Conservation (phyloP, 2,113 vertebrate genomes). For the Isichthys henryi region DNA sequence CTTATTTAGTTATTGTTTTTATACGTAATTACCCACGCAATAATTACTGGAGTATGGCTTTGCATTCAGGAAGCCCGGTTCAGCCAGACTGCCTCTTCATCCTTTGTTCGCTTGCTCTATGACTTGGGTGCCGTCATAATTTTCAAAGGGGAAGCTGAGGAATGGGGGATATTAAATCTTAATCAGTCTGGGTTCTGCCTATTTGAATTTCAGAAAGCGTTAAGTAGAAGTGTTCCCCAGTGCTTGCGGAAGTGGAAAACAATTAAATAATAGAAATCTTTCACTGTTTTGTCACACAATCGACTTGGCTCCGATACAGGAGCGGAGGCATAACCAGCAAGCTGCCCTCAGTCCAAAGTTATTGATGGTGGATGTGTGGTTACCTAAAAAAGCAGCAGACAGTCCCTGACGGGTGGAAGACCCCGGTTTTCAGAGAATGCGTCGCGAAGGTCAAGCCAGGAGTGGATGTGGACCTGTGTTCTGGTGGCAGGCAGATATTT, state of each 20-base stretch:
- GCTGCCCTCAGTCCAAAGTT: not conserved
- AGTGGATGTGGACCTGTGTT: not conserved
- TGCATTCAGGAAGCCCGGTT: conserved; percentile 20
- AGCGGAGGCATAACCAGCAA: not conserved
- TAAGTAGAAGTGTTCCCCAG: conserved; percentile 61
- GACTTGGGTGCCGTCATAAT: conserved; percentile 48
- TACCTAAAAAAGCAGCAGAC: not conserved
- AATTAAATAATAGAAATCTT: conserved; percentile 62
- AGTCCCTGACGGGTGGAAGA: not conserved
- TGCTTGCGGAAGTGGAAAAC: conserved; percentile 63
- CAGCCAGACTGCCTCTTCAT: conserved; percentile 41
- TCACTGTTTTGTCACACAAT: conserved; percentile 46
- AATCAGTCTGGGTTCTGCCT: conserved; percentile 66
- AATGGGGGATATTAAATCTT: conserved; percentile 69
- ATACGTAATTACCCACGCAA: not conserved
- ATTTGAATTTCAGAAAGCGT: conserved; percentile 65
- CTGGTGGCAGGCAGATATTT: not conserved
- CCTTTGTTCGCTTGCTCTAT: conserved; percentile 54
- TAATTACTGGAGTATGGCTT: not conserved
- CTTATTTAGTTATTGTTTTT: not conserved
- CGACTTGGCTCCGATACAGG: not conserved
- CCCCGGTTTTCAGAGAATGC: not conserved
- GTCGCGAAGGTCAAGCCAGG: not conserved
- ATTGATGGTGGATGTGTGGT: not conserved
- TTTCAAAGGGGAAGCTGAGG: conserved; percentile 57